Percentiles rank a stretch among this genome's conserved stretches.
phyloP scores from a whole-genome alignment of 1,140 invertebrate species.

The Hycleus phaleratus region DNA sequence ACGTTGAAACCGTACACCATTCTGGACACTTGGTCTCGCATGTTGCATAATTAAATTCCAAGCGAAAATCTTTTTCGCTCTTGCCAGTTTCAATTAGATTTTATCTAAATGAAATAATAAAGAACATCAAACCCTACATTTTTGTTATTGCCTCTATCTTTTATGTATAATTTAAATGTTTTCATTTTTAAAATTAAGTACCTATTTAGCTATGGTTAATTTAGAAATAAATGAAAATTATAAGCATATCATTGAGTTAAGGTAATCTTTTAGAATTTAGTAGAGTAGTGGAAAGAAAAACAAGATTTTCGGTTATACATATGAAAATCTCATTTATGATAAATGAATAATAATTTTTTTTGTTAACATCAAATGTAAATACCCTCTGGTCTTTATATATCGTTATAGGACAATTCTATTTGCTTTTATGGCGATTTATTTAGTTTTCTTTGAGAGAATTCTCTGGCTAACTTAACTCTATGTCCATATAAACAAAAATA shows the following conservation, averaged over 20 bases:
- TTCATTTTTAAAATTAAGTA: slow-evolving; percentile 4
- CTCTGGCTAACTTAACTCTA: not conserved
- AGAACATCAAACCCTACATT: slow-evolving; percentile 19
- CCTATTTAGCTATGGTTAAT: slow-evolving; percentile 26
- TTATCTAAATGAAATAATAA: slow-evolving; percentile 32
- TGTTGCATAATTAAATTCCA: slow-evolving; percentile 21
- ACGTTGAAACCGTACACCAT: too few species aligned
- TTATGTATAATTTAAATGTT: slow-evolving; percentile 20
- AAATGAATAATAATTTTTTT: not conserved
- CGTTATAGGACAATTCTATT: slow-evolving; percentile 12
- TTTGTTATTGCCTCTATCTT: too few species aligned
- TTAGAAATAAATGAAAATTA: slow-evolving; percentile 21
- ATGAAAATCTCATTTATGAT: slow-evolving; percentile 12
- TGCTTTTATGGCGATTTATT: slow-evolving; percentile 24
- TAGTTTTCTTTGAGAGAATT: slow-evolving; percentile 21
- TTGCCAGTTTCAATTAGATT: slow-evolving; percentile 29
- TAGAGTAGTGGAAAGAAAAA: slow-evolving; percentile 1
- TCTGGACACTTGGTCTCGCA: slow-evolving; percentile 7
- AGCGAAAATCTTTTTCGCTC: slow-evolving; percentile 20
- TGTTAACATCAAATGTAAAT: not conserved
- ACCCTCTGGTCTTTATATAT: not conserved
- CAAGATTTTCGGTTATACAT: not conserved
- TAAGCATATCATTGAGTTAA: slow-evolving; percentile 31
- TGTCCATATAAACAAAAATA: slow-evolving; percentile 11
- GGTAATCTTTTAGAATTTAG: slow-evolving; percentile 23